Evolutionary conservation across 2,113 vertebrate species (phyloP).

Genomic region (Papio anubis): DNA sequence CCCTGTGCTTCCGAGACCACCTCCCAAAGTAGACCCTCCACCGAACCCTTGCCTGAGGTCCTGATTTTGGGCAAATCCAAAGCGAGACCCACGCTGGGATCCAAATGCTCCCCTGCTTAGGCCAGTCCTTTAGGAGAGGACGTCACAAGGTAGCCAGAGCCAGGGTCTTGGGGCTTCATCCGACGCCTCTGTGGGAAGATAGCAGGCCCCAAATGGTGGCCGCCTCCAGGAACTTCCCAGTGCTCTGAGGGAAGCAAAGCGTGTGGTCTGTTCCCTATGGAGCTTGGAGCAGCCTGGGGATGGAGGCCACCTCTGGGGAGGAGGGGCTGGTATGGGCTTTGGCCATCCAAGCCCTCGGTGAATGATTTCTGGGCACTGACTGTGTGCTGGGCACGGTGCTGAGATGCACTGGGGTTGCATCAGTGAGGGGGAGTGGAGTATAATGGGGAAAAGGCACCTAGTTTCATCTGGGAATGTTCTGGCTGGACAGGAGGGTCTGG

Average conservation of each 20-base stretch:
- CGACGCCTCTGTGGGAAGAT: neutral
- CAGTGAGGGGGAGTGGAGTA: neutral
- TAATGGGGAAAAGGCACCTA: neutral
- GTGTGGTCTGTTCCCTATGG: neutral
- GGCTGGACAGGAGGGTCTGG: too few species aligned
- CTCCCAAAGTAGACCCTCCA: neutral
- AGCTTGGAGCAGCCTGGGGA: too few species aligned
- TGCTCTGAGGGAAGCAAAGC: neutral
- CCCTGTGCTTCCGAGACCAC: neutral
- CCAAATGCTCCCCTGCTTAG: neutral
- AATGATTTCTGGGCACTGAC: neutral
- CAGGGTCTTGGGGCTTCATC: rapidly evolving
- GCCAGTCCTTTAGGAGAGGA: neutral
- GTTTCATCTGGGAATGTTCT: too few species aligned
- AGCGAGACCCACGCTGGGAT: neutral
- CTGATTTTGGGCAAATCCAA: neutral
- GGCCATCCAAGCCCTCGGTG: neutral
- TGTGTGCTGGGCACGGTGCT: too few species aligned
- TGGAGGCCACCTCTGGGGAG: too few species aligned
- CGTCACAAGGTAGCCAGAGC: too few species aligned
- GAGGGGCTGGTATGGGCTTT: neutral
- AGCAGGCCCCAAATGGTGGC: neutral
- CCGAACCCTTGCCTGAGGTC: neutral
- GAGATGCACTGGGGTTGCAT: too few species aligned
- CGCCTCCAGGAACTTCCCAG: neutral